Evolutionary conservation across 2,797 vertebrate genomes (phyloP).

Genomic region (Lemur catta): DNA sequence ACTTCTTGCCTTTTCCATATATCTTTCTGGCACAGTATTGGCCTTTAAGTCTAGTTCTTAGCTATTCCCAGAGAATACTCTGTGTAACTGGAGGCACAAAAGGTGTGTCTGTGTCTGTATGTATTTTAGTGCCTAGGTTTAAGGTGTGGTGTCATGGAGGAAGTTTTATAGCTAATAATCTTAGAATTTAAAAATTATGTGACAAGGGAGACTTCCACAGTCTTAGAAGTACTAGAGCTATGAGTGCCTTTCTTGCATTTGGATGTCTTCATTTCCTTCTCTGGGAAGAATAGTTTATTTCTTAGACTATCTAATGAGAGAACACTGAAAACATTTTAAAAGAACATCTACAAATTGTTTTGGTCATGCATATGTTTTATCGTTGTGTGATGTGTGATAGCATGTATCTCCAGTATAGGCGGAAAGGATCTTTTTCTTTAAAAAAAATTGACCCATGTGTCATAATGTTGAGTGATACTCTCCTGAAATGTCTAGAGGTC

Average conservation of each 20-base stretch:
- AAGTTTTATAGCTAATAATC: neutral
- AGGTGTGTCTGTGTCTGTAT: neutral
- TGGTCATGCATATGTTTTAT: neutral
- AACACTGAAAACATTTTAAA: neutral
- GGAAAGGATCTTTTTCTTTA: neutral
- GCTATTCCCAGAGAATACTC: neutral
- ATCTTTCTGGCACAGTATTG: neutral
- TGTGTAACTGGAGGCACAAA: neutral
- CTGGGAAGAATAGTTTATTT: constrained; percentile 2
- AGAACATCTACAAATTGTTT: neutral
- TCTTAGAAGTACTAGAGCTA: neutral
- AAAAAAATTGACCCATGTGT: constrained; percentile 14
- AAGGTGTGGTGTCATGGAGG: neutral
- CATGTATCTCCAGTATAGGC: neutral
- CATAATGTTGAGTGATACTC: neutral
- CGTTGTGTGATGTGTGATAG: neutral
- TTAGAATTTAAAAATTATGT: neutral
- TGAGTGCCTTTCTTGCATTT: constrained; percentile 20
- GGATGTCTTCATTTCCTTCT: neutral
- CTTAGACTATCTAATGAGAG: neutral
- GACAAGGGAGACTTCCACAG: neutral
- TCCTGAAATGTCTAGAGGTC: constrained; percentile 25
- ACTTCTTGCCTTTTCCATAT: neutral
- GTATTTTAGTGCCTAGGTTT: neutral
- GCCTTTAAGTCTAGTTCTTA: neutral